These are phyloP conservation scores for Autographa gamma DNA, from an alignment of 2,888 invertebrate species.

Conservation along the genomic window DNA sequence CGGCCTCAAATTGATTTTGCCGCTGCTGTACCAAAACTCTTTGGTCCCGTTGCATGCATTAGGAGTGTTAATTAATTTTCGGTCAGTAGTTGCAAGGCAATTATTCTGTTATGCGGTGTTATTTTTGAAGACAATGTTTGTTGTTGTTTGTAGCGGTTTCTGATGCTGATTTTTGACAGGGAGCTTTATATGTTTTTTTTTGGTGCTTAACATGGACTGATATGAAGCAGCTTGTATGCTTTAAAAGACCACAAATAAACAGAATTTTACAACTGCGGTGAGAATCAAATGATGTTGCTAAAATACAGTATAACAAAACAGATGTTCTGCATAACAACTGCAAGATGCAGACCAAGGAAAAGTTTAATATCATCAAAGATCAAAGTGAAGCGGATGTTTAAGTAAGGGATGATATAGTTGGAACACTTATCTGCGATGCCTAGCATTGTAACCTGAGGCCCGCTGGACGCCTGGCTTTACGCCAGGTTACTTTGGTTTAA, in stretches of 20 bases:
- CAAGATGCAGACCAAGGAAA: conserved; percentile 11
- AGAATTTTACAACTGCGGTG: no score
- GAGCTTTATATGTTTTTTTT: not conserved
- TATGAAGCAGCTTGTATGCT: not conserved
- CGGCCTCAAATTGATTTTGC: conserved; percentile 86
- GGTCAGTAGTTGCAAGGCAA: conserved; percentile 45
- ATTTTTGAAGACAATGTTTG: conserved; percentile 17
- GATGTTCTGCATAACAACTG: conserved; percentile 5
- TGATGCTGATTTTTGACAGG: not conserved
- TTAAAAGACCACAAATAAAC: no score
- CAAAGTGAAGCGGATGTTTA: conserved; percentile 63
- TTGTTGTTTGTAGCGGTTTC: conserved; percentile 9
- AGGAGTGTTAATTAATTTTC: conserved; percentile 78
- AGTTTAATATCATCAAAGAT: conserved; percentile 40
- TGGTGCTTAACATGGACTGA: not conserved
- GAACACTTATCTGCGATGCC: conserved; percentile 75
- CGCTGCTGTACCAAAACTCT: conserved; percentile 77
- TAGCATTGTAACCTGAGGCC: conserved; percentile 75
- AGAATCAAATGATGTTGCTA: no score
- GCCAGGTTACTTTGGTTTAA: conserved; percentile 82
- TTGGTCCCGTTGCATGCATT: conserved; percentile 75
- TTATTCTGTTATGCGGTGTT: conserved; percentile 33
- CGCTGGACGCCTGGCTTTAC: conserved; percentile 74
- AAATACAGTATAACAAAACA: not conserved
- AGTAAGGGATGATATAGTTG: conserved; percentile 71